Percentiles rank a stretch among this genome's conserved stretches.
phyloP scores from a whole-genome alignment of 1,140 invertebrate genomes.

The Pseudomyrmex pallidus region DNA sequence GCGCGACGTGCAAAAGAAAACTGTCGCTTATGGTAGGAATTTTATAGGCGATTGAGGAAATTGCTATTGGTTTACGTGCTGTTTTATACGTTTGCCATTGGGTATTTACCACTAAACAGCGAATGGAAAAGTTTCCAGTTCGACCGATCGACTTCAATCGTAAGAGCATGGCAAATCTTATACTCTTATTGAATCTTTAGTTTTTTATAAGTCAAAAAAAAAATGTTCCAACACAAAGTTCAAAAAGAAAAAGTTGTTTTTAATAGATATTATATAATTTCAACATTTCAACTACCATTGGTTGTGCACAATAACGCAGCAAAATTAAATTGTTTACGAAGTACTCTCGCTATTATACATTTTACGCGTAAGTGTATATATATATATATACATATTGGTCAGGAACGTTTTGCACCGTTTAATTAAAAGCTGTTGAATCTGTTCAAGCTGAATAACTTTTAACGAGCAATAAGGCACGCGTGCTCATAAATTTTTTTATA shows the following conservation, averaged over 20 bases:
- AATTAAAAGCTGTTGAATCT: constrained; percentile 54
- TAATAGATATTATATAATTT: not conserved
- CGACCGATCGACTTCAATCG: constrained; percentile 32
- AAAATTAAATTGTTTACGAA: constrained; percentile 44
- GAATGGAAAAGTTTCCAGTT: constrained; percentile 60
- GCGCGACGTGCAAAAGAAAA: constrained; percentile 10
- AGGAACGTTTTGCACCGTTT: constrained; percentile 43
- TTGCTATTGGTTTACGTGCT: constrained; percentile 51
- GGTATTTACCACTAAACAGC: constrained; percentile 59
- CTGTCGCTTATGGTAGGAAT: constrained; percentile 34
- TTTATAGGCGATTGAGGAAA: constrained; percentile 23
- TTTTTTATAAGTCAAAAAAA: not conserved
- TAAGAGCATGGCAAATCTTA: constrained; percentile 23
- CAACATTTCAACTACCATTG: not conserved
- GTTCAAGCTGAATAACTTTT: constrained; percentile 47
- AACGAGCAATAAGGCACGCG: constrained; percentile 40
- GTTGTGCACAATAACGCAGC: not conserved
- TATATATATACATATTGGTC: constrained; percentile 10
- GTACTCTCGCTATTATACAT: constrained; percentile 4
- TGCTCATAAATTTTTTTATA: constrained; percentile 59
- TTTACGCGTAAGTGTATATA: constrained; percentile 1
- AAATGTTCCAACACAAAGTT: not conserved
- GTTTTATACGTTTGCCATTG: constrained; percentile 61
- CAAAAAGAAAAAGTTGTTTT: too few relatives aligned
- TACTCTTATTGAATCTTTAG: constrained; percentile 40